phyloP scores from a whole-genome alignment of 1,140 invertebrate genomes.

The Zaprionus capensis region DNA sequence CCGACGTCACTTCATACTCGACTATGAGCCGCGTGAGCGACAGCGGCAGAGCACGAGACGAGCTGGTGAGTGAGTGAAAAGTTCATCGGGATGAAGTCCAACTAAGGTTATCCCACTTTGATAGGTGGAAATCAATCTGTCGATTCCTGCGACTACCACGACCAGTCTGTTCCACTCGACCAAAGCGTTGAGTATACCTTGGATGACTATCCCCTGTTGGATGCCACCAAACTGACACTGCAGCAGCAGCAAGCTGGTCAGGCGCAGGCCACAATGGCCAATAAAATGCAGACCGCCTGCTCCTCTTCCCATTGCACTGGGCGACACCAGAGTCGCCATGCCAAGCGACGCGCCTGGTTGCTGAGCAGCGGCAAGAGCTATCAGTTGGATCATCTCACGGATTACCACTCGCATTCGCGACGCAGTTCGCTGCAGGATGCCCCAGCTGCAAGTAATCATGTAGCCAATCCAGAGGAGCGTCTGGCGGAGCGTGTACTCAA shows the following conservation, averaged over 20 bases:
- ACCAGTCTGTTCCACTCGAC: conserved; percentile 30
- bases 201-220: conserved; percentile 62
- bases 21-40: conserved; percentile 74
- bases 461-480: conserved; percentile 74
- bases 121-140: conserved; percentile 28
- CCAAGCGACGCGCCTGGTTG: conserved; percentile 64
- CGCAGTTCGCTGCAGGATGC: conserved; percentile 74
- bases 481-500: conserved; percentile 79
- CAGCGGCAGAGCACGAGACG: conserved; percentile 55
- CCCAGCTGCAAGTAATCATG: neutral
- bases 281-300: conserved; percentile 26
- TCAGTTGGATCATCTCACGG: conserved; percentile 51
- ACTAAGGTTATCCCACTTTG: neutral
- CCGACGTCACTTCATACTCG: conserved; percentile 78
- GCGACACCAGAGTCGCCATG: conserved; percentile 44
- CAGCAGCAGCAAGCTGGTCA: conserved; percentile 57
- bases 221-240: conserved; percentile 66
- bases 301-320: conserved; percentile 11
- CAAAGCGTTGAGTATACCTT: conserved; percentile 51
- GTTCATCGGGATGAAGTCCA: neutral
- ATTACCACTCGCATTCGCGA: conserved; percentile 54
- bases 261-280: conserved; percentile 25
- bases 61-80: conserved; percentile 35
- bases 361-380: conserved; percentile 60
- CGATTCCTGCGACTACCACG: conserved; percentile 49